These are phyloP conservation scores for Pelodiscus sinensis DNA, from an alignment of 2,113 vertebrate genomes.

Conservation along the genomic window DNA sequence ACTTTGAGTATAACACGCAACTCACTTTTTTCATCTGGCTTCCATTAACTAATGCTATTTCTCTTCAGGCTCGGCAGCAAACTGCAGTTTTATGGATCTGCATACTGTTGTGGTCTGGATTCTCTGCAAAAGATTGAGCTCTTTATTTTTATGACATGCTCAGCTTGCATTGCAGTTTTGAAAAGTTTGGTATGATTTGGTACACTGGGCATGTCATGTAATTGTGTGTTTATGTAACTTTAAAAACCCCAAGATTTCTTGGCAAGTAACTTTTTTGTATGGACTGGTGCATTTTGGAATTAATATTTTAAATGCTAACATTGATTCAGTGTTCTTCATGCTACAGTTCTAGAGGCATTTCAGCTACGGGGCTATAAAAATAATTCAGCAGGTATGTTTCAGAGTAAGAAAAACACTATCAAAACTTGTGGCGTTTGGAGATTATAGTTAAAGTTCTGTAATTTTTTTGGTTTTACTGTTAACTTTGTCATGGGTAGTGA, in stretches of 20 bases:
- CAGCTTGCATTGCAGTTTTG: constrained; percentile 74
- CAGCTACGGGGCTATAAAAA: background rate
- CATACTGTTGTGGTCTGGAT: constrained; percentile 72
- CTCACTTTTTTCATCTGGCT: constrained; percentile 26
- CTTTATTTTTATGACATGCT: constrained; percentile 75
- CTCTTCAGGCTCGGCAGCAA: constrained; percentile 73
- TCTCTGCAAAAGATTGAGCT: constrained; percentile 75
- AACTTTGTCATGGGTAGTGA: background rate
- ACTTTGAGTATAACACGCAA: constrained; percentile 27
- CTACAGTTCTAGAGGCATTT: background rate
- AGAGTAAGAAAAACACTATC: background rate
- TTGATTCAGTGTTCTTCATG: background rate
- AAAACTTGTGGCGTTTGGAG: background rate
- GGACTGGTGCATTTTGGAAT: background rate
- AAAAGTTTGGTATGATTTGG: constrained; percentile 73
- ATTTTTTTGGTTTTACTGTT: background rate
- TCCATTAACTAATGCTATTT: constrained; percentile 71
- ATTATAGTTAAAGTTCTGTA: background rate
- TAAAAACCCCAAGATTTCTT: background rate
- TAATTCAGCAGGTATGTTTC: background rate
- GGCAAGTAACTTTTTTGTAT: background rate
- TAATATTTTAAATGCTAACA: background rate
- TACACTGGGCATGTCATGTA: constrained; percentile 74
- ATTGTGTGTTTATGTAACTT: constrained; percentile 54
- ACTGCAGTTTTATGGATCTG: constrained; percentile 70